Evolutionary conservation across 2,113 vertebrate genomes (phyloP).

Genomic region (Larimichthys crocea): DNA sequence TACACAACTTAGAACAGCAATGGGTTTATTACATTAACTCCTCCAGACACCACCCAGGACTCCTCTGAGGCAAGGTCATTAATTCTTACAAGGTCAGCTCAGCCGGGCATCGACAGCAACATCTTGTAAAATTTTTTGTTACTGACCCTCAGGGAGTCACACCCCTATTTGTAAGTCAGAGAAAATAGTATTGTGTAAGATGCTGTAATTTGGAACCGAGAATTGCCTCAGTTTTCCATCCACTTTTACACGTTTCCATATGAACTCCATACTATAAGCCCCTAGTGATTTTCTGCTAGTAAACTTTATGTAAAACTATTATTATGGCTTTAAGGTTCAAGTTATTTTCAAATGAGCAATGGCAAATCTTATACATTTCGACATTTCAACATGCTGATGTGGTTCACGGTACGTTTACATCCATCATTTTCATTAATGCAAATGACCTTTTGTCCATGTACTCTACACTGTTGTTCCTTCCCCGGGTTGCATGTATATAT

Average conservation of each 20-base stretch:
- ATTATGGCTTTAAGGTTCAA: background rate
- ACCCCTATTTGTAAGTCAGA: background rate
- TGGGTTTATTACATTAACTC: conserved; percentile 31
- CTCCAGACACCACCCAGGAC: conserved; percentile 1
- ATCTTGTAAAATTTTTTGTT: conserved; percentile 61
- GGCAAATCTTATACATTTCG: background rate
- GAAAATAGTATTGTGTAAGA: conserved; percentile 35
- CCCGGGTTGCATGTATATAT: background rate
- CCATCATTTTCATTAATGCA: background rate
- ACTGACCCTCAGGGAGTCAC: conserved; percentile 31
- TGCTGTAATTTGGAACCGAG: conserved; percentile 35
- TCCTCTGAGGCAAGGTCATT: conserved; percentile 18
- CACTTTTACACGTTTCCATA: conserved; percentile 43
- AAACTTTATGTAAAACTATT: conserved; percentile 3
- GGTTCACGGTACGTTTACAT: background rate
- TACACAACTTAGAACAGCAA: background rate
- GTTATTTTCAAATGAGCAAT: conserved; percentile 16
- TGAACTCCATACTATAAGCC: conserved; percentile 4
- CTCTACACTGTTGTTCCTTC: background rate
- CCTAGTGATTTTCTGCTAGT: conserved; percentile 17
- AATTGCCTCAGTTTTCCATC: conserved; percentile 54
- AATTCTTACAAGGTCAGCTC: conserved; percentile 42
- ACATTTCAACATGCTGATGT: background rate
- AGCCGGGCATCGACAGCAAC: conserved; percentile 36
- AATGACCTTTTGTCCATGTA: background rate